phyloP scores from a whole-genome alignment of 2,113 vertebrate species.

The Sula dactylatra region DNA sequence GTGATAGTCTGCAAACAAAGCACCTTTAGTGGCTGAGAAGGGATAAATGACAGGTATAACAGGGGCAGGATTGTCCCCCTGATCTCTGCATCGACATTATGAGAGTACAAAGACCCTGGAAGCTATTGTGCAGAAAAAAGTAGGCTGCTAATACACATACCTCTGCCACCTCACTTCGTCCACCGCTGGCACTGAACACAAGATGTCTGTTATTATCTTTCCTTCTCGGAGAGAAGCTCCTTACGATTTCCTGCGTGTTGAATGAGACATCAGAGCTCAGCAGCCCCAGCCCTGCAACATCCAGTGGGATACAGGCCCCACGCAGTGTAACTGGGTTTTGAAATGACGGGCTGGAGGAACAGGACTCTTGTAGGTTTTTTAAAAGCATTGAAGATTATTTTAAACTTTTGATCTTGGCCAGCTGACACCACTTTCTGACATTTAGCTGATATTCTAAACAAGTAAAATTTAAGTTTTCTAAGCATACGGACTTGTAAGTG shows the following conservation, averaged over 20 bases:
- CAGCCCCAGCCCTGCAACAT: background rate
- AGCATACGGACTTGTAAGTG: too few relatives aligned
- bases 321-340: rapidly evolving
- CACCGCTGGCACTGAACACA: background rate
- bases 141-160: background rate
- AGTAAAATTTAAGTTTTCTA: background rate
- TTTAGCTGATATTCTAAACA: background rate
- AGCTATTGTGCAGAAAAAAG: background rate
- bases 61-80: background rate
- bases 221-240: background rate
- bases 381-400: background rate
- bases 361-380: background rate
- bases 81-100: background rate
- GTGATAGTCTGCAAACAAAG: background rate
- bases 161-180: background rate
- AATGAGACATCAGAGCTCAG: background rate
- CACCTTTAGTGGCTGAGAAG: background rate
- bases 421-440: background rate
- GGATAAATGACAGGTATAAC: background rate
- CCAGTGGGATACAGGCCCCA: rapidly evolving
- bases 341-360: background rate
- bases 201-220: background rate
- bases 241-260: background rate
- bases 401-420: background rate
- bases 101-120: background rate